These are phyloP conservation scores for Fragum whitleyi DNA, from an alignment of 2,888 invertebrate genomes.

Conservation along the genomic window DNA sequence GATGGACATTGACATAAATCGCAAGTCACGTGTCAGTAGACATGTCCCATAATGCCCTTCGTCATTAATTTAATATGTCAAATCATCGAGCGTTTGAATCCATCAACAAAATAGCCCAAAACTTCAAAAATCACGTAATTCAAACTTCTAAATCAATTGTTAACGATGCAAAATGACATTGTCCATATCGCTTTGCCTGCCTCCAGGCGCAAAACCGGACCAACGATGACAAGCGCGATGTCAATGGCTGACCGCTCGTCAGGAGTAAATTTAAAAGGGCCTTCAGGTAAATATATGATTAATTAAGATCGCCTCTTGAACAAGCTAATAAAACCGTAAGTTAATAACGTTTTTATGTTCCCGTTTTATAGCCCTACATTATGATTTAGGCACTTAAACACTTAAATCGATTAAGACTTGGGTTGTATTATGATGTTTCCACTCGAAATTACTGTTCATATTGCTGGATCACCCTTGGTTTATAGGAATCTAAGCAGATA, in stretches of 20 bases:
- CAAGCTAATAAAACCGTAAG: conserved; percentile 10
- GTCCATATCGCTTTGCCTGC: not conserved
- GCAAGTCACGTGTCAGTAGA: conserved; percentile 51
- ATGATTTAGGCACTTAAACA: conserved; percentile 9
- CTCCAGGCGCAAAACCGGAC: conserved; percentile 17
- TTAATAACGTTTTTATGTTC: conserved; percentile 17
- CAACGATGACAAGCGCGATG: conserved; percentile 24
- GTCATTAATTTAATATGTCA: conserved; percentile 35
- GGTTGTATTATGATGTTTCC: not conserved
- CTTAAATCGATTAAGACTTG: conserved; percentile 1
- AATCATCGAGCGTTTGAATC: conserved; percentile 40
- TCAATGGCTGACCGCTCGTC: conserved; percentile 26
- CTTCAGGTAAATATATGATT: conserved; percentile 23
- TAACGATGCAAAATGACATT: conserved; percentile 37
- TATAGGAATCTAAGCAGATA: too few relatives aligned
- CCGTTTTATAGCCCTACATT: conserved; percentile 10
- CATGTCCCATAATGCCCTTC: conserved; percentile 54
- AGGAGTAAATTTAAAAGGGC: conserved; percentile 17
- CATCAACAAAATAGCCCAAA: conserved; percentile 49
- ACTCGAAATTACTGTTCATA: too few relatives aligned
- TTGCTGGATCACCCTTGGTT: too few relatives aligned
- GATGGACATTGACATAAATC: conserved; percentile 36
- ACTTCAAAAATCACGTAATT: conserved; percentile 48
- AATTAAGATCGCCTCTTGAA: conserved; percentile 21
- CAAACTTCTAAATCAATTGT: conserved; percentile 49